Evolutionary conservation across 1,140 invertebrate species (phyloP).

Genomic region (Eciton burchellii): DNA sequence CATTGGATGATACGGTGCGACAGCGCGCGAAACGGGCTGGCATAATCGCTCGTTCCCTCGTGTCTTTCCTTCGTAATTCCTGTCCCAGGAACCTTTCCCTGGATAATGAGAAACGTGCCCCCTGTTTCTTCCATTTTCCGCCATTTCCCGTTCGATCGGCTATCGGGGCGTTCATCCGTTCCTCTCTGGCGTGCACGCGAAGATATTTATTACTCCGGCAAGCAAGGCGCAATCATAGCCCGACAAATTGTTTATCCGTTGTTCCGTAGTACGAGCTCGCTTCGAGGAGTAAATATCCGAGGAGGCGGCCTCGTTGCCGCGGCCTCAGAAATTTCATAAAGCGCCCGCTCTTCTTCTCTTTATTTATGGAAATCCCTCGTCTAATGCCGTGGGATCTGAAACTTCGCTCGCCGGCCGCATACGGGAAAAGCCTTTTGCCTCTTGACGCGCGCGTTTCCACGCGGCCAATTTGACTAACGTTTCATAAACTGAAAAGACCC

Average conservation of each 20-base stretch:
- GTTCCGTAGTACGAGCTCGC: not conserved
- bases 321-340: conserved; percentile 43
- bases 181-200: not conserved
- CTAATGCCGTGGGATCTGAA: conserved; percentile 28
- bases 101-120: not conserved
- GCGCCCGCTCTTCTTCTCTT: conserved; percentile 10
- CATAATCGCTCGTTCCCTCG: conserved; percentile 17
- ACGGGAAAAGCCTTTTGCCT: conserved; percentile 30
- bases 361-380: conserved; percentile 43
- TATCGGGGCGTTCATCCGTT: not conserved
- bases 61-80: not conserved
- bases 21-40: not conserved
- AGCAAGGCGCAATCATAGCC: not conserved
- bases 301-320: conserved; percentile 5
- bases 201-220: not conserved
- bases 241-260: conserved; percentile 18
- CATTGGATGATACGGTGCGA: conserved; percentile 4
- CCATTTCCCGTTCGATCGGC: not conserved
- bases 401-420: conserved; percentile 21
- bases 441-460: conserved; percentile 35
- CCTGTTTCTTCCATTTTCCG: not conserved
- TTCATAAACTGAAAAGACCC: conserved; percentile 50
- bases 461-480: conserved; percentile 43
- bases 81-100: not conserved
- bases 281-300: not conserved